Evolutionary conservation across 2,888 invertebrate species (phyloP), one percentile per base, ranked within the genome.

Genomic region (Lasioglossum figueresi): DNA sequence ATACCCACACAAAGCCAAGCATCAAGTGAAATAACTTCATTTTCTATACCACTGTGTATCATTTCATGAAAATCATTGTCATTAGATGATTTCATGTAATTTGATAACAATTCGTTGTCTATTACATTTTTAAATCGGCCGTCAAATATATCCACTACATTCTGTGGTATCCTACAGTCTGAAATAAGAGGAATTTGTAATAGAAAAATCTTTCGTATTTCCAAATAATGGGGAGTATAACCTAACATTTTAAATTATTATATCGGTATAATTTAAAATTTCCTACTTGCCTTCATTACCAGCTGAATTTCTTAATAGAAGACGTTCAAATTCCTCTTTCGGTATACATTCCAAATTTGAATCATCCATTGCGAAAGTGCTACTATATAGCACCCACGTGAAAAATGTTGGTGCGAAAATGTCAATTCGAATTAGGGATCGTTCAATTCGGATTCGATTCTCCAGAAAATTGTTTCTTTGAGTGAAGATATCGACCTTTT

Each of bases 1-100:
- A 98, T 95, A 3, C 97, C 97, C 77, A 96, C 94, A 76, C 95
- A 93, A 23, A 97, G 93, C 88, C 97, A 94, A 82, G 96, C 95
- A 59, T 95, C 93, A 79, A 93, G 87, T 34, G 45, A 43, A 27
- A 84, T 56, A 4, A 79, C 31, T 19, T 88, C 79, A 23, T 82
- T 40, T 80, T 88, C 68, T 79, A 93, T 89, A 73, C 59, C 76
- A 4, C 87, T 76, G 19, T 79, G 19, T 59, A 93, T 76, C 68
- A 85, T 77, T 70, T 88, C 71, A 37, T 87, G 70, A 48, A 93
- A 79, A 63, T 87, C 75, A 76, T 82, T 48, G 4, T 8, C 45
- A 19, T 70, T 10, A 71, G 23, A 10, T 12, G 71, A 76, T 52
- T 66, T n/a, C 27, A 76, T 23, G 10, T 83, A n/a, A 19, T 16